Conservation (phyloP, 1,140 invertebrate genomes). For the Plutomurus gul region DNA sequence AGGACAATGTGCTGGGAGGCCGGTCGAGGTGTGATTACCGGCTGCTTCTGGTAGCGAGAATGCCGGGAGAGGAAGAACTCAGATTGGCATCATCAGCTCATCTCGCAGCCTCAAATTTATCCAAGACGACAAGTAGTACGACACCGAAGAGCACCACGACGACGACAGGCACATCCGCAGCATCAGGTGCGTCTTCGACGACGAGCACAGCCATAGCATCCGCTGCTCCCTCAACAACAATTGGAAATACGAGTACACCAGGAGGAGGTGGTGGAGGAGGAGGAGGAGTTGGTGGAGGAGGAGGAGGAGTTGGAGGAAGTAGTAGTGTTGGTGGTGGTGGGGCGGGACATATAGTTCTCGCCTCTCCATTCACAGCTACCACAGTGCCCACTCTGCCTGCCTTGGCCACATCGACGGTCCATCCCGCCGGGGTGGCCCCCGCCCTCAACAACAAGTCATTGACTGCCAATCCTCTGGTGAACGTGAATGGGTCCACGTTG, state of each 20-base stretch:
- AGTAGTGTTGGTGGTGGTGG: neutral
- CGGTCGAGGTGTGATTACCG: slow-evolving; percentile 48
- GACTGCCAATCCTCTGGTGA: neutral
- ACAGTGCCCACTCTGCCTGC: neutral
- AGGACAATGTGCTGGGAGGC: slow-evolving; percentile 46
- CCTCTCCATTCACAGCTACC: neutral
- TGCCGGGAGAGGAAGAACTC: slow-evolving; percentile 54
- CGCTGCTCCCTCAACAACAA: neutral
- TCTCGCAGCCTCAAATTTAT: slow-evolving; percentile 39
- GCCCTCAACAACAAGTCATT: neutral
- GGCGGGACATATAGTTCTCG: neutral
- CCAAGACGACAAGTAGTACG: slow-evolving; percentile 25
- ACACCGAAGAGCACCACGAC: slow-evolving; percentile 16
- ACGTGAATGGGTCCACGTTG: slow-evolving; percentile 12
- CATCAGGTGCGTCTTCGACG: neutral
- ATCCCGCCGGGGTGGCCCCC: neutral
- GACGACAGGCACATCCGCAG: slow-evolving; percentile 14
- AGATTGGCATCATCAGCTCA: slow-evolving; percentile 54
- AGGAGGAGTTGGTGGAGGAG: neutral
- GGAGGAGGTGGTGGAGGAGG: neutral
- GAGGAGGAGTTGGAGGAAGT: neutral
- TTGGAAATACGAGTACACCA: slow-evolving; percentile 2
- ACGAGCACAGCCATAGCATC: slow-evolving; percentile 18
- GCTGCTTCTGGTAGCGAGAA: slow-evolving; percentile 52
- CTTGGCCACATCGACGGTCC: neutral